Base-by-base conservation (phyloP, 2,113 vertebrate genomes). In the Donacobius atricapilla region DNA sequence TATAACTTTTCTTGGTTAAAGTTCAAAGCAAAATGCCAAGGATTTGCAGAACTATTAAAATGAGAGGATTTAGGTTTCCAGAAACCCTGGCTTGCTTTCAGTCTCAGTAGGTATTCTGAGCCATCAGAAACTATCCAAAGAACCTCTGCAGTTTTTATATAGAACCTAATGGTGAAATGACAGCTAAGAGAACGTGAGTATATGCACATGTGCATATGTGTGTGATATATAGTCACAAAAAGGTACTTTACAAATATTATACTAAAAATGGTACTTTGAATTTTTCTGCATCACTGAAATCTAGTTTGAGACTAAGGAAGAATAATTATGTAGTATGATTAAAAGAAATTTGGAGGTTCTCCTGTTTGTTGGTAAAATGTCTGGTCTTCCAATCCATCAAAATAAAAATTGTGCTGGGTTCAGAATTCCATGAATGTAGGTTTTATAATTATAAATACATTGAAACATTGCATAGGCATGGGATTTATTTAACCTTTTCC, bases 1-100 rank as follows among this genome's bases (percentile, higher is more conserved):
- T 98, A 97, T 97, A 98, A 98, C 99, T 99, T 98, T 99, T 99
- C 98, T 99, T 99, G 99, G 99, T 99, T 97, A 89, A 96, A 96
- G 97, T 99, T 99, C 99, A 99, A 99, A 99, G 99, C 97, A 98
- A 96, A 98, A 97, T 83, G 97, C 98, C 96, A 98, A 98, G 97
- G 97, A 98, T 98, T 98, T 98, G 97, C 80, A 97, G 98, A 98
- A 97, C 94, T 97, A 97, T 98, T 98, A 97, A 98, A 98, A 98
- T 92, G 94, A 98, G 79, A 97, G 91, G 93, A 95, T 96, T 97
- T 97, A 97, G 97, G 88, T 97, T 98, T 97, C 98, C 98, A 98
- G 98, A 98, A 97, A 98, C 87, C 96, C 96, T 98, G 97, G 93
- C 89, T 86, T 83, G 58, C 94, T 97, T 75, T 97, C 88, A 50